Evolutionary conservation across 2,797 vertebrate genomes (phyloP), one percentile per base, ranked within the genome.

Genomic region (Xiphorhynchus erythropygius): DNA sequence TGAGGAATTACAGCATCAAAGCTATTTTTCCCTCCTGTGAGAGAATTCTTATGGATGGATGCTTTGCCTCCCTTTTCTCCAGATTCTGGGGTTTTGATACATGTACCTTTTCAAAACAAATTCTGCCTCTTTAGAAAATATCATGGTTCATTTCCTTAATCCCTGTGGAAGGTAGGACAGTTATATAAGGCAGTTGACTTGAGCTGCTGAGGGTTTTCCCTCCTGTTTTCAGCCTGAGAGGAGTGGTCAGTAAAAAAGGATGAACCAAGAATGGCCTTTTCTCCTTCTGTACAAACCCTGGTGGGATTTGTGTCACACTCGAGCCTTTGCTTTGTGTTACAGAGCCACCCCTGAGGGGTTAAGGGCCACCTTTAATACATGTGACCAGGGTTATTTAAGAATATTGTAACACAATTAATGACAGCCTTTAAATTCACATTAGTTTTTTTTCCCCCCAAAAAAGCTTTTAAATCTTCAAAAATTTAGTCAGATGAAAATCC

Each of bases 401-500:
- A 21, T 49, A 67, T 6, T 35, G 1, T 11, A 22, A 41, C 28
- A 13, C 7, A 7, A 23, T 30, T 55, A 50, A 49, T 71, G 56
- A 6, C n/a, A 91, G 14, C 13, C 9, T 60, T 83, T 19, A 32
- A 35, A 24, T 19, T 65, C 21, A 37, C 53, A 82, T 77, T 16
- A 21, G 2, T 30, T 41, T 52, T 78, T 47, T 5, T n/a, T n/a
- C n/a, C n/a, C n/a, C n/a, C 6, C 0, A 24, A 55, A 5, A 64
- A 84, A 33, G 2, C 21, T 35, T 32, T 2, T 57, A 84, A 87
- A 47, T 75, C 74, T 87, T 94, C n/a, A 79, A 74, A 93, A 93
- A 87, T 47, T 37, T 56, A 83, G 65, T 84, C 41, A 35, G 80
- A 39, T 33, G 94, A 88, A 96, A 96, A 95, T 90, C 87, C 93